A percentile compares a stretch with the other conserved stretches of the same genome.
phyloP scores from a whole-genome alignment of 2,113 vertebrate genomes.

The Syngnathoides biaculeatus region DNA sequence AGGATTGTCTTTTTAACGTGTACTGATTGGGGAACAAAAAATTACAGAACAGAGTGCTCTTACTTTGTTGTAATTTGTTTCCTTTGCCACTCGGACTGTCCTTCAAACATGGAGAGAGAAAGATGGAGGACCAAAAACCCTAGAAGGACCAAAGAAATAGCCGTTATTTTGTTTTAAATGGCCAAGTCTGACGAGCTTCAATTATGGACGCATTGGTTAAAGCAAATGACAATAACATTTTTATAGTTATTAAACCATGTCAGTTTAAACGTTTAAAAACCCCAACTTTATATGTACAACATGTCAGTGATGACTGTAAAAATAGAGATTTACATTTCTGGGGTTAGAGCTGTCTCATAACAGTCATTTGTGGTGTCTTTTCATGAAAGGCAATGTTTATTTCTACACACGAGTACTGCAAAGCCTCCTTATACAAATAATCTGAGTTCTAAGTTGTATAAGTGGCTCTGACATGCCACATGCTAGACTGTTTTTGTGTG shows the following conservation, averaged over 20 bases:
- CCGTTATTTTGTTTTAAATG: not conserved
- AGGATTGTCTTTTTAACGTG: not conserved
- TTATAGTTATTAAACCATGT: not conserved
- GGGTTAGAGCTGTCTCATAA: not conserved
- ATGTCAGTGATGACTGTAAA: not conserved
- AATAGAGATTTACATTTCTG: not conserved
- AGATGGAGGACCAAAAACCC: too few species aligned
- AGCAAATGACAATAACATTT: not conserved
- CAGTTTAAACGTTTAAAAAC: not conserved
- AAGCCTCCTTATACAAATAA: not conserved
- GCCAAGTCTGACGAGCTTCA: not conserved
- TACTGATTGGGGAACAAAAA: not conserved
- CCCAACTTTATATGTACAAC: not conserved
- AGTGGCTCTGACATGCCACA: not conserved
- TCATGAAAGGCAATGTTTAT: not conserved
- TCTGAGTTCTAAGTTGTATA: not conserved
- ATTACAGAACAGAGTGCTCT: too few species aligned
- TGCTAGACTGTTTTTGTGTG: not conserved
- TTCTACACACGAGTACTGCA: not conserved
- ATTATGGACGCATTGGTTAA: not conserved
- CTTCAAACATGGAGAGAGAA: too few species aligned
- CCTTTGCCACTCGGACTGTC: too few species aligned
- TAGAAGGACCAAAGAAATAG: not conserved
- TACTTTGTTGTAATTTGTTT: too few species aligned
- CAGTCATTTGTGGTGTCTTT: conserved; percentile 4